Evolutionary conservation across 2,113 vertebrate genomes (phyloP).

Genomic region (Caretta caretta): DNA sequence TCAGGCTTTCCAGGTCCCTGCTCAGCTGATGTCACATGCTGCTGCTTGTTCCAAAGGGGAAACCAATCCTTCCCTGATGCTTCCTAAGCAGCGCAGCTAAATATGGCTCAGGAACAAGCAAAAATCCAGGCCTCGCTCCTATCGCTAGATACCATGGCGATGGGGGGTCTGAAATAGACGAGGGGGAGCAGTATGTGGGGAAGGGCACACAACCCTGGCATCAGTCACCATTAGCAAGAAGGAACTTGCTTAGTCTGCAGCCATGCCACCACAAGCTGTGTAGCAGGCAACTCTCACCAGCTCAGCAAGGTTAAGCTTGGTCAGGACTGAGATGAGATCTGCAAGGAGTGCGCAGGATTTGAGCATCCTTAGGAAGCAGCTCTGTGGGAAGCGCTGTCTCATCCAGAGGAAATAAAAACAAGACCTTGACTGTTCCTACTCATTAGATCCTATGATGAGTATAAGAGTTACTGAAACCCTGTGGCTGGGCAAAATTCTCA

Average conservation of each 20-base stretch:
- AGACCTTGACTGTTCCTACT: neutral
- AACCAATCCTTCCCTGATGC: neutral
- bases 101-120: neutral
- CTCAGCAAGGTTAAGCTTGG: neutral
- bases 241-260: neutral
- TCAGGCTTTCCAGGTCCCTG: neutral
- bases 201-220: neutral
- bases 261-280: neutral
- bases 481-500: neutral
- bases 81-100: neutral
- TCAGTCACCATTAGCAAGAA: neutral
- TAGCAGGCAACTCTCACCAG: neutral
- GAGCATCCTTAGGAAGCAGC: neutral
- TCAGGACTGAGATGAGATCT: neutral
- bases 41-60: neutral
- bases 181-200: neutral
- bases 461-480: neutral
- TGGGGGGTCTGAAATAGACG: no score
- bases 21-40: neutral
- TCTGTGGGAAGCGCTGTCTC: neutral
- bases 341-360: neutral
- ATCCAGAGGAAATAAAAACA: neutral
- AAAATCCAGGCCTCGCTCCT: neutral
- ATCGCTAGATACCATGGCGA: fast-evolving
- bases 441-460: neutral